Percentiles rank a stretch among this genome's conserved stretches.
These are phyloP conservation scores for Cheirogaleus medius DNA, from an alignment of 2,113 vertebrate genomes.

Conservation along the genomic window DNA sequence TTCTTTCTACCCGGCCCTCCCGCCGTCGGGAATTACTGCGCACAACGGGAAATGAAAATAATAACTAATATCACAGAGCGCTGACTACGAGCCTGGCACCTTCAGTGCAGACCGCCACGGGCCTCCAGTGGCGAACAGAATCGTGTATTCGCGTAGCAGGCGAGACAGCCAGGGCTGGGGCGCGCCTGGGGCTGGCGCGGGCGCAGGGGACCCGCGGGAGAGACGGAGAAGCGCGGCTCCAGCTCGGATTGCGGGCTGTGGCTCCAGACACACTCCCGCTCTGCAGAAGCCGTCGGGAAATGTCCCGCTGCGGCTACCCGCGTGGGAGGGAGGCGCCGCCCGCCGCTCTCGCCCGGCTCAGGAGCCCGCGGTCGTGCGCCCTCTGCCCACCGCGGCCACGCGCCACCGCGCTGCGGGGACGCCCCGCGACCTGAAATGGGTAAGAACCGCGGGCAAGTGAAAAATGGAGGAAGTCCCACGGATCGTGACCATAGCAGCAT, in stretches of 20 bases:
- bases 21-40: neutral
- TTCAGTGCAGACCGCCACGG: no score
- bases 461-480: no score
- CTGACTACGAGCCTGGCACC: neutral
- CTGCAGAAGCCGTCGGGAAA: neutral
- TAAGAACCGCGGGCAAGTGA: fast-evolving
- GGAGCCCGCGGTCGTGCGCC: neutral
- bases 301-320: neutral
- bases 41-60: neutral
- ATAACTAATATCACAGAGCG: no score
- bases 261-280: neutral
- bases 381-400: fast-evolving
- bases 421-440: neutral
- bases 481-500: neutral
- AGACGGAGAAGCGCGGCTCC: neutral
- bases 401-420: no score
- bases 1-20: neutral
- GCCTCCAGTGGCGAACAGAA: no score
- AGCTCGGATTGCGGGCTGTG: no score
- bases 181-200: neutral
- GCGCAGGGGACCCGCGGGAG: neutral
- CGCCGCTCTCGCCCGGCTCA: neutral
- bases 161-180: neutral
- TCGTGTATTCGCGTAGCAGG: neutral
- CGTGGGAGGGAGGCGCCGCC: neutral